Conservation (phyloP, 2,113 vertebrate species). For the Perccottus glenii region DNA sequence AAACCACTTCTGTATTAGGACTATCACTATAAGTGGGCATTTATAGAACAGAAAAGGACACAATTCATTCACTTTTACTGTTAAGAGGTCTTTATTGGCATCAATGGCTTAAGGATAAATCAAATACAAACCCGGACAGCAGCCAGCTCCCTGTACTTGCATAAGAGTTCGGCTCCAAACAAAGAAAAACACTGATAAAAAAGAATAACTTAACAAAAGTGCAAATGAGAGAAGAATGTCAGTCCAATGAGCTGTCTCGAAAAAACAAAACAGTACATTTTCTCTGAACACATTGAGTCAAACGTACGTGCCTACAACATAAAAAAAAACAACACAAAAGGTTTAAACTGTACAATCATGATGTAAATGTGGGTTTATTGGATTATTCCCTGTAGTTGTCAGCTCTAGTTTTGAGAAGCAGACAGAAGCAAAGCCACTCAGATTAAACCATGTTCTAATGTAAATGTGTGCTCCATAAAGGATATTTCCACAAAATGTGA, state of each 20-base stretch:
- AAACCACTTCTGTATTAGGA: too few species aligned
- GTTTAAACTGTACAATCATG: too few species aligned
- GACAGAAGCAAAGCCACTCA: too few species aligned
- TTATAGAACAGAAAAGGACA: not conserved
- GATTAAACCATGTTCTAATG: too few species aligned
- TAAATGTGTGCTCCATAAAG: too few species aligned
- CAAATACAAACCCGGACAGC: conserved; percentile 43
- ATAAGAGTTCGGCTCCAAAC: conserved; percentile 65
- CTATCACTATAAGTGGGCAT: too few species aligned
- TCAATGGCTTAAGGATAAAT: conserved; percentile 64
- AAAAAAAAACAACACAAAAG: not conserved
- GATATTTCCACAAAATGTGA: too few species aligned
- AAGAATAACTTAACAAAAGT: conserved; percentile 41
- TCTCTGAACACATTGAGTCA: conserved; percentile 13
- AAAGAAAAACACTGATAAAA: conserved; percentile 4
- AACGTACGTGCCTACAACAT: conserved; percentile 36
- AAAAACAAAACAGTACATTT: conserved; percentile 65
- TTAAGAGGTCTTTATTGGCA: conserved; percentile 78
- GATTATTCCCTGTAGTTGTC: too few species aligned
- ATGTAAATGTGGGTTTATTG: too few species aligned
- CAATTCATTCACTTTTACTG: conserved; percentile 26
- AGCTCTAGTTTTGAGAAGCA: too few species aligned
- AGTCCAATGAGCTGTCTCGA: conserved; percentile 33
- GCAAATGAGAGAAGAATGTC: conserved; percentile 37
- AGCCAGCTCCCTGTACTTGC: conserved; percentile 59